These are phyloP conservation scores for Hirudinaria manillensis DNA, from an alignment of 2,888 invertebrate genomes.

Conservation along the genomic window DNA sequence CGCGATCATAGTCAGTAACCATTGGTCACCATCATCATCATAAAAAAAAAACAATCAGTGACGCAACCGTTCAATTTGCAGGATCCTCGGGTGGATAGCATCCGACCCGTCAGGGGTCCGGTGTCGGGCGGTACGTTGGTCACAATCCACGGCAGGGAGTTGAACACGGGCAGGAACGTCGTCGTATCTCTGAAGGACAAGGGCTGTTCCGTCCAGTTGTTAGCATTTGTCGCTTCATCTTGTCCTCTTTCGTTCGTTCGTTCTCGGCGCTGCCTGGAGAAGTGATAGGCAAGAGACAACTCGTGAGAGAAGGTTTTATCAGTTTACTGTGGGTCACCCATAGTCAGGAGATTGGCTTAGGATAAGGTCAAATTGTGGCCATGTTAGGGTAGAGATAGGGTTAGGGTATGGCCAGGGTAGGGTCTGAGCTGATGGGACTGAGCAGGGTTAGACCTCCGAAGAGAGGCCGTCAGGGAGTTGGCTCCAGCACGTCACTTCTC, in stretches of 20 bases:
- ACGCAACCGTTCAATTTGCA: constrained; percentile 38
- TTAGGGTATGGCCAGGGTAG: no score
- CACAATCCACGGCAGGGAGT: constrained; percentile 81
- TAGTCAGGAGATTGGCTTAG: no score
- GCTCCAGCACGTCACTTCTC: no score
- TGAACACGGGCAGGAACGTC: constrained; percentile 76
- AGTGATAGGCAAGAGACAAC: no score
- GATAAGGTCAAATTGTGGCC: no score
- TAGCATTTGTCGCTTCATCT: background rate
- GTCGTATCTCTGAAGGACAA: constrained; percentile 31
- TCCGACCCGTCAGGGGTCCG: constrained; percentile 69
- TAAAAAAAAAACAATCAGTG: background rate
- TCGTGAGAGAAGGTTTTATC: no score
- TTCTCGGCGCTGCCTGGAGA: no score
- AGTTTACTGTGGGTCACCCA: no score
- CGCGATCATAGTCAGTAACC: background rate
- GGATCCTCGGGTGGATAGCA: constrained; percentile 64
- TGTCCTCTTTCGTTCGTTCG: background rate
- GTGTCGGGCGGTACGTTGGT: constrained; percentile 91
- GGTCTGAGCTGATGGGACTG: no score
- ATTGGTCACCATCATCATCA: constrained; percentile 59
- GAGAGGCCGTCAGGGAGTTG: no score
- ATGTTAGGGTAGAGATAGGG: no score
- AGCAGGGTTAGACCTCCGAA: no score
- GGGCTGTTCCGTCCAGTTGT: constrained; percentile 30